Percentiles rank a stretch among this genome's conserved stretches.
These are phyloP conservation scores for Pseudoatta argentina DNA, from an alignment of 1,140 invertebrate genomes.

Conservation along the genomic window DNA sequence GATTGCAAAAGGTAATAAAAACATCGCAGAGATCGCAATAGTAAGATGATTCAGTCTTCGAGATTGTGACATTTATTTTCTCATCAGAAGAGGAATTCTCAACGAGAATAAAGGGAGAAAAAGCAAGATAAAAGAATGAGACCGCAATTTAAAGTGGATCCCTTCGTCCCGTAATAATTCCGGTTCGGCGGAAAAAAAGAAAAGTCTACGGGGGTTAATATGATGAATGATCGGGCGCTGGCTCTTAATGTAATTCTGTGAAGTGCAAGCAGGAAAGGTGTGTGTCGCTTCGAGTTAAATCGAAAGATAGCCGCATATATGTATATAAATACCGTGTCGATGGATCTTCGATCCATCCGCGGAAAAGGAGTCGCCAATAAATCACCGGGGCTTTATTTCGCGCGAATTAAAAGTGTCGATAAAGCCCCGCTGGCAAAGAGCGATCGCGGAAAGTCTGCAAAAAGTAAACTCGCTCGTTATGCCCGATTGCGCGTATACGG, in stretches of 20 bases:
- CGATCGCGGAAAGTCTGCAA: slow-evolving; percentile 40
- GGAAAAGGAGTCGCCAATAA: slow-evolving; percentile 43
- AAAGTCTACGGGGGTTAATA: slow-evolving; percentile 29
- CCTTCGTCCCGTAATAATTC: slow-evolving; percentile 31
- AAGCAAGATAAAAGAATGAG: not conserved
- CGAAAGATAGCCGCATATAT: slow-evolving; percentile 32
- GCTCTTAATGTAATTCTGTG: slow-evolving; percentile 50
- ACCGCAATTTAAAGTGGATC: slow-evolving; percentile 30
- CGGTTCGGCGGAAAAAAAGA: not conserved
- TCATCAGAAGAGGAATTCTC: slow-evolving; percentile 30
- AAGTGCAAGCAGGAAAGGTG: slow-evolving; percentile 43
- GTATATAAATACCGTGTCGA: slow-evolving; percentile 45
- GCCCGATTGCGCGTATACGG: not conserved
- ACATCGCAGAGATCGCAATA: not conserved
- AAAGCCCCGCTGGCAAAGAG: slow-evolving; percentile 40
- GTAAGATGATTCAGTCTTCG: slow-evolving; percentile 16
- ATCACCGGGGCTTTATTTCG: slow-evolving; percentile 59
- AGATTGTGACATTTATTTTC: slow-evolving; percentile 52
- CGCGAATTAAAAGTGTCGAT: slow-evolving; percentile 63
- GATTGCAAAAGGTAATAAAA: not conserved
- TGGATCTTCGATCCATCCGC: slow-evolving; percentile 41
- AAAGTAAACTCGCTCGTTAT: slow-evolving; percentile 40
- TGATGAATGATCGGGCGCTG: slow-evolving; percentile 54
- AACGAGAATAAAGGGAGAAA: not conserved
- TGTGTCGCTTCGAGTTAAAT: slow-evolving; percentile 51